Evolutionary conservation across 1,140 invertebrate genomes (phyloP), one percentile per base, ranked within the genome.

Genomic region (Acromyrmex heyeri): DNA sequence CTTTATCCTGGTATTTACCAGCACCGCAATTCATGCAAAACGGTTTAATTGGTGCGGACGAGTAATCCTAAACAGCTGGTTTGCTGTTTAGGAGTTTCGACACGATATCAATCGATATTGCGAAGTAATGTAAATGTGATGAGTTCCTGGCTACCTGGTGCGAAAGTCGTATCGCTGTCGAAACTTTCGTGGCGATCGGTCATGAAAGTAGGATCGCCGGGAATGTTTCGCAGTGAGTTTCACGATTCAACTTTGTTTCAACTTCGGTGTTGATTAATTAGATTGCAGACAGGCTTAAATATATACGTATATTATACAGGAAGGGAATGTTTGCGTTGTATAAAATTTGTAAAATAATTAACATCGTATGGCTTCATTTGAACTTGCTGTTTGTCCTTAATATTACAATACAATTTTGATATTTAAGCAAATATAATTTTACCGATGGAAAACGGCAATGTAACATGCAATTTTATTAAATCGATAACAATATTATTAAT

Each of bases 261-360:
- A 75, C 27, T 83, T 83, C 10, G 24, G 38, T 62, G 69, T 83
- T 83, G 79, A 83, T 83, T 83, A 83, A 83, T 83, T 83, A 83
- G 53, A 73, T 73, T 48, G 14, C 65, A 30, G 69, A 34, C 69
- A 73, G 61, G 55, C 44, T 50, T 75, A 83, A 50, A 34, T 61
- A 30, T 48, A 34, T 16, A 12, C 8, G 4, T 48, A 16, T n/a
- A 21, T 7, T 14, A 18, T 14, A 44, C 18, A 30, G 16, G 1
- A 18, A n/a, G n/a, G n/a, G n/a, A 21, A 73, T 10, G 16, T 48
- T 27, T 3, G 48, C 12, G 14, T 18, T 21, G 30, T 38, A 18
- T 38, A 10, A 48, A 59, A 73, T 73, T 30, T 59, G 18, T 73
- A 21, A 82, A 72, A 48, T 72, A 61, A 82, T 48, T 21, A 69